Evolutionary conservation across 37 sponge, comb jelly and placozoan species (phyloP), one percentile per base, ranked within the genome.

Genomic region (Cliona cf. orientalis): DNA sequence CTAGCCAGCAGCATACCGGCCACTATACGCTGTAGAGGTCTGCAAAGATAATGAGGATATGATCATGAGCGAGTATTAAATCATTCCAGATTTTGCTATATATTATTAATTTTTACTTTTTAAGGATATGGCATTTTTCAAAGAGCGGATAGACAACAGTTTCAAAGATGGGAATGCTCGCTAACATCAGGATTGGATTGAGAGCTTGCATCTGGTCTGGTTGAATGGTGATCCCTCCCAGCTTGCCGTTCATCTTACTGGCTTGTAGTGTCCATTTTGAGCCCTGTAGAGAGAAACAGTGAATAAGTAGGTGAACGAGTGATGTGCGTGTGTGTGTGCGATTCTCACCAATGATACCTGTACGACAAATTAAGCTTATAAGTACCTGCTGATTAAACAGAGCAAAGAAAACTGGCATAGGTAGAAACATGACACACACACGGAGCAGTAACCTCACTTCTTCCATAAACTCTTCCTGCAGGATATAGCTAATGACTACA

Each of bases 231-330:
- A 96, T 46, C 7, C 37, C 58, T 19, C 92, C 96, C 22, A 91
- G 37, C 1, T 59, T 72, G 7, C 98, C 98, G 75, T 96, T 87
- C 97, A 99, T 94, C 11, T 84, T 34, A 1, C 74, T 65, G 29
- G 95, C 97, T 78, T 99, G 99, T 9, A 99, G 87, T 0, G 96
- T 92, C 99, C 99, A 99, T 3, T 95, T 83, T 17, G 97, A 97
- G 25, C 95, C 95, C 84, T 96, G 79, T 58, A n/a, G n/a, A n/a
- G n/a, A n/a, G n/a, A n/a, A n/a, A n/a, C n/a, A n/a, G n/a, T n/a
- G n/a, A n/a, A n/a, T n/a, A n/a, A n/a, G n/a, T n/a, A n/a, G n/a
- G n/a, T n/a, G n/a, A n/a, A n/a, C n/a, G n/a, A n/a, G n/a, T n/a
- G n/a, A 43, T 33, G 40, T 49, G 53, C 14, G 53, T 49, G 53